These are phyloP conservation scores for Ellobium chinense DNA, from an alignment of 2,888 invertebrate genomes.

Conservation along the genomic window DNA sequence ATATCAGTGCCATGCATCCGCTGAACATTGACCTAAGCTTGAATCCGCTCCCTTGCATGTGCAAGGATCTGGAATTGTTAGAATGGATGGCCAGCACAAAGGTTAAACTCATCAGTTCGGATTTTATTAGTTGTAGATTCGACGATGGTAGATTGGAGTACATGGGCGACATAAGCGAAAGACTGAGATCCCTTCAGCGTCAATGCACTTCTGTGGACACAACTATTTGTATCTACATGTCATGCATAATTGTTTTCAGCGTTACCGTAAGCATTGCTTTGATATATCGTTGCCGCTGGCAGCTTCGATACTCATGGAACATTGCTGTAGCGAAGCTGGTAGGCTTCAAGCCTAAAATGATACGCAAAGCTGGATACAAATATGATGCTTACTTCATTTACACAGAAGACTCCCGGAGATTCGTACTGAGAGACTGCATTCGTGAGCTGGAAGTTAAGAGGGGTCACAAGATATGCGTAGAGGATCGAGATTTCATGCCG, in stretches of 20 bases:
- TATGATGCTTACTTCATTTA: conserved; percentile 33
- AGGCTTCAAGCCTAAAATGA: background rate
- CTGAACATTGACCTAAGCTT: background rate
- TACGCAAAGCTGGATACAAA: background rate
- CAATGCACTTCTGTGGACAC: background rate
- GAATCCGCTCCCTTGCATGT: conserved; percentile 25
- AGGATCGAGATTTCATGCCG: conserved; percentile 33
- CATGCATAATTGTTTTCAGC: background rate
- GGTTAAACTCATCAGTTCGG: background rate
- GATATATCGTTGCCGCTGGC: conserved; percentile 12
- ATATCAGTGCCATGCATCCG: background rate
- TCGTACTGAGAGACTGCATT: conserved; percentile 22
- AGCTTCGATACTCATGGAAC: conserved; percentile 11
- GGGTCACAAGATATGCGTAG: conserved; percentile 24
- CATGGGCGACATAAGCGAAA: background rate
- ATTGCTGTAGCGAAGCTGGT: background rate
- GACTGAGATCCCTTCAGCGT: background rate
- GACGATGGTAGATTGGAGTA: background rate
- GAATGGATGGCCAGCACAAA: background rate
- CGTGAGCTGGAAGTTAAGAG: conserved; percentile 21
- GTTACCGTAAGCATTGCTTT: background rate
- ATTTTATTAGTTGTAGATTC: background rate
- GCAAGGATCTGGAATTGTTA: conserved; percentile 29
- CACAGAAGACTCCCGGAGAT: background rate
- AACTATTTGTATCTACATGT: background rate